A percentile compares a stretch with the other conserved stretches of the same genome.
Conservation (phyloP, 2,888 invertebrate genomes). For the Microctonus hyperodae region DNA sequence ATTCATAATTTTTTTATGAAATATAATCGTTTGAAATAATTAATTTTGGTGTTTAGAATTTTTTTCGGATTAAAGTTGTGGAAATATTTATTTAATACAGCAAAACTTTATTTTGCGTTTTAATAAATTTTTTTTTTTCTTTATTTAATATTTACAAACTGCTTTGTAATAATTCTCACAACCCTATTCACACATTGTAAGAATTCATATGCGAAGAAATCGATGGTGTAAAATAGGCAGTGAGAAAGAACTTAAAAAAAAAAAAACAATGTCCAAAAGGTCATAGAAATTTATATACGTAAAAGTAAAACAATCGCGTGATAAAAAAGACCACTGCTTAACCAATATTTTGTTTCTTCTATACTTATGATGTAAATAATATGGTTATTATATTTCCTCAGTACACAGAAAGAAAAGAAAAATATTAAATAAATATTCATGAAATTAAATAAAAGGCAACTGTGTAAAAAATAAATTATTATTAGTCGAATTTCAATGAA, state of each 20-base stretch:
- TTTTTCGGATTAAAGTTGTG: too few relatives aligned
- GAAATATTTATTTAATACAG: too few relatives aligned
- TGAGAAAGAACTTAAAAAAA: background rate
- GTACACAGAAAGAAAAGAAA: too few relatives aligned
- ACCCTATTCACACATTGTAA: conserved; percentile 7
- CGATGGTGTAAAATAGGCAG: conserved; percentile 10
- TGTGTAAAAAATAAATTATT: too few relatives aligned
- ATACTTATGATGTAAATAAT: background rate
- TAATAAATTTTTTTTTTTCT: background rate
- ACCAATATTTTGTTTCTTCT: background rate
- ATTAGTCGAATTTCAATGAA: background rate
- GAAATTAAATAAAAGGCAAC: too few relatives aligned
- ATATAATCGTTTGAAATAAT: too few relatives aligned
- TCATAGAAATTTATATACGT: background rate
- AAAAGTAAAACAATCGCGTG: background rate
- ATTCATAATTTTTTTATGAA: too few relatives aligned
- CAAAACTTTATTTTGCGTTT: too few relatives aligned
- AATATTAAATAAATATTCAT: too few relatives aligned
- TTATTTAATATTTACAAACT: background rate
- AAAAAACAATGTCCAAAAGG: background rate
- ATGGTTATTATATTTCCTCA: too few relatives aligned
- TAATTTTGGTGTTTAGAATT: too few relatives aligned
- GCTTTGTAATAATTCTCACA: conserved; percentile 3
- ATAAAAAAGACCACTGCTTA: background rate
- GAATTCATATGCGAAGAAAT: background rate